Evolutionary conservation across 53 echinoderm and acorn worm species (phyloP).

Genomic region (Crossaster papposus): DNA sequence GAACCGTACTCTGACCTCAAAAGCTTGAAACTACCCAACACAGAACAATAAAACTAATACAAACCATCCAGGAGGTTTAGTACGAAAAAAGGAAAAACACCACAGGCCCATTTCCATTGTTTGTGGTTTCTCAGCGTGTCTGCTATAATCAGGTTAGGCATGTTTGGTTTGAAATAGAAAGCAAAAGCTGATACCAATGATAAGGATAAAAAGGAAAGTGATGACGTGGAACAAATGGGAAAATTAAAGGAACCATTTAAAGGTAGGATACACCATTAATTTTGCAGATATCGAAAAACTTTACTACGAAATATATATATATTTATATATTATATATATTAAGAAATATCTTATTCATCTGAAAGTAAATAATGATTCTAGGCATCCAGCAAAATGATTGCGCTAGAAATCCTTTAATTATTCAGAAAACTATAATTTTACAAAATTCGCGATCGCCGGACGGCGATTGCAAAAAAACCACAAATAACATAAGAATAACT

Average conservation of each 20-base stretch:
- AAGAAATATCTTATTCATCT: too few relatives aligned
- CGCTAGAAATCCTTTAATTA: too few relatives aligned
- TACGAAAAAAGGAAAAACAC: not conserved
- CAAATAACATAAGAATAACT: too few relatives aligned
- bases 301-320: too few relatives aligned
- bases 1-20: not conserved
- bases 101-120: not conserved
- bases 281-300: too few relatives aligned
- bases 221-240: not conserved
- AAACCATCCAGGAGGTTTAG: slow-evolving; percentile 3
- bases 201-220: not conserved
- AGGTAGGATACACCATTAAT: too few relatives aligned
- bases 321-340: too few relatives aligned
- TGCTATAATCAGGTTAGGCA: not conserved
- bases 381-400: too few relatives aligned
- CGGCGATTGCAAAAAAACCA: too few relatives aligned
- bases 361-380: too few relatives aligned
- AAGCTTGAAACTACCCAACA: not conserved
- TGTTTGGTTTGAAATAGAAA: not conserved
- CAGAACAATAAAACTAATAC: not conserved
- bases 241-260: not conserved
- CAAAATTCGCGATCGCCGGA: too few relatives aligned
- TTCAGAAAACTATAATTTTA: too few relatives aligned
- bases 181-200: not conserved
- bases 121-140: not conserved